Percentiles rank a stretch among this genome's conserved stretches.
Evolutionary conservation across 2,888 invertebrate species (phyloP).

Genomic region (Drosophila cyrtoloma): DNA sequence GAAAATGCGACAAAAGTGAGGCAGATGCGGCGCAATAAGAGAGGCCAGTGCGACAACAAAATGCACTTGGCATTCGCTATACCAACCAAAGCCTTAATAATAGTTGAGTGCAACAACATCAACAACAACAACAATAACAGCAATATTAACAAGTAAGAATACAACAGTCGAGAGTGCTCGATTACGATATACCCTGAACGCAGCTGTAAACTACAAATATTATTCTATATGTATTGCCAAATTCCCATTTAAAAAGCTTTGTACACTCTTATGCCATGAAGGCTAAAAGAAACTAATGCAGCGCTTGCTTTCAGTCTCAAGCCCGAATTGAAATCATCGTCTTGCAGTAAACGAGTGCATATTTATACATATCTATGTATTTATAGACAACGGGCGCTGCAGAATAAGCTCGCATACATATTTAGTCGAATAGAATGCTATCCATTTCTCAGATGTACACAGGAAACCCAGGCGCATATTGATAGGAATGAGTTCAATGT

Average conservation of each 20-base stretch:
- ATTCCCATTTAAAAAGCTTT: background rate
- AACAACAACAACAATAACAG: conserved; percentile 30
- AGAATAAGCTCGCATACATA: background rate
- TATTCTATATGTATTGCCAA: background rate
- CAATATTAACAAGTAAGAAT: conserved; percentile 6
- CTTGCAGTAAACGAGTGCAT: background rate
- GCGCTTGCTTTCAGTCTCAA: background rate
- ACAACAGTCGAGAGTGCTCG: background rate
- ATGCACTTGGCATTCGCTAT: conserved; percentile 53
- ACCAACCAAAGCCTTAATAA: conserved; percentile 49
- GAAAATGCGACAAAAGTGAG: conserved; percentile 66
- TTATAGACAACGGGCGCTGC: background rate
- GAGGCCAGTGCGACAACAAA: conserved; percentile 37
- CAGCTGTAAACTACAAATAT: background rate
- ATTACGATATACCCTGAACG: background rate
- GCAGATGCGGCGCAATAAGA: conserved; percentile 42
- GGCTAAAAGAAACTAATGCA: background rate
- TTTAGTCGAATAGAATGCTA: background rate
- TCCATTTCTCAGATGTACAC: background rate
- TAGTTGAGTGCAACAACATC: conserved; percentile 25
- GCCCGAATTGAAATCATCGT: background rate
- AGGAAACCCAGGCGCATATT: no score
- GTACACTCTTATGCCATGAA: background rate
- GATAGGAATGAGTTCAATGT: background rate
- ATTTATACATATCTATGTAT: background rate